Evolutionary conservation across 2,113 vertebrate genomes (phyloP), one percentile per base, ranked within the genome.

Genomic region (Glareola pratincola): DNA sequence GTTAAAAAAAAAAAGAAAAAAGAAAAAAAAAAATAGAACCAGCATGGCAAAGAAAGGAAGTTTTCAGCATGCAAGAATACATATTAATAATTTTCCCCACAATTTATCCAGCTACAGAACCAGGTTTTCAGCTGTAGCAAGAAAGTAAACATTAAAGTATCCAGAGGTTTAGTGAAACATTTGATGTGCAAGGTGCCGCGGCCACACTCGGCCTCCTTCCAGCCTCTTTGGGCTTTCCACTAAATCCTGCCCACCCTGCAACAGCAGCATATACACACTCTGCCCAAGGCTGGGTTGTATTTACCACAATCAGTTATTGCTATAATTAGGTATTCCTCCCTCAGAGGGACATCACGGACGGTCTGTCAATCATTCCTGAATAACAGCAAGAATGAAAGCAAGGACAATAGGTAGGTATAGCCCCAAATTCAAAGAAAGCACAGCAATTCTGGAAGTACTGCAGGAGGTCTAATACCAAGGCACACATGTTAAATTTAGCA

Each of bases 141-240:
- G 30, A 66, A 37, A 62, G 67, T 32, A 72, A 81, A 24, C 18
- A 20, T 57, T 8, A 29, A 72, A 54, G 13, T 6, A 45, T 29
- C 12, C 41, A 37, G 32, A 67, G 22, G 22, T n/a, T 75, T 47
- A 53, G n/a, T 8, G 18, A 64, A 80, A 75, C 12, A 34, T 36
- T 57, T 30, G 9, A 43, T 30, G 16, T 0, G 0, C 9, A 19
- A 37, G 10, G 20, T 3, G 3, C 5, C 23, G 16, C 36, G 63
- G 37, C 9, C 45, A 32, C 10, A 17, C 2, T 45, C 41, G 6
- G 15, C 20, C 29, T 51, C 34, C 50, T 69, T 45, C 32, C 30
- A 66, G 26, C 18, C 37, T 57, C 17, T 32, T 23, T 23, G 12
- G 22, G 27, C 9, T 47, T 85, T 86, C 39, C 39, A 41, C 26